Conservation (phyloP, 2,113 vertebrate species). For the Strix aluco region DNA sequence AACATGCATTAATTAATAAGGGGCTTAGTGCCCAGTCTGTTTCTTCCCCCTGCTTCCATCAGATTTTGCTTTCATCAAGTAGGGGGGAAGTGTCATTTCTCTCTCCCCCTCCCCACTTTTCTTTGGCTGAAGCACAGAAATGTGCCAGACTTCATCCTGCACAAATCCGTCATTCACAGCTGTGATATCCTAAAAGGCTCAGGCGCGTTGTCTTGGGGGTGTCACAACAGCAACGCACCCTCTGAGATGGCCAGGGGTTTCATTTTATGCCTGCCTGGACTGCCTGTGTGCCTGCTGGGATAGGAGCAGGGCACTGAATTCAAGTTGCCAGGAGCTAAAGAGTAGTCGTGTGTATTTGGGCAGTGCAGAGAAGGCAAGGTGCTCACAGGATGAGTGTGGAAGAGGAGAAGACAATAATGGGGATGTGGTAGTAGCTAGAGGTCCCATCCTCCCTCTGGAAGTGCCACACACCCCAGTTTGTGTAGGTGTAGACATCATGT, state of each 20-base stretch:
- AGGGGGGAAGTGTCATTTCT: neutral
- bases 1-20: slow-evolving; percentile 68
- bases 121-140: slow-evolving; percentile 13
- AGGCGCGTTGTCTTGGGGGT: neutral
- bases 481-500: neutral
- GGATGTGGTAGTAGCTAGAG: neutral
- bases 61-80: slow-evolving; percentile 38
- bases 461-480: neutral
- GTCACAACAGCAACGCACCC: neutral
- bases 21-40: slow-evolving; percentile 24
- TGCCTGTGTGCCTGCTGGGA: neutral
- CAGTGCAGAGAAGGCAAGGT: neutral
- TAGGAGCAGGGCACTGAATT: neutral
- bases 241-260: neutral
- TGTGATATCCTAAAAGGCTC: neutral
- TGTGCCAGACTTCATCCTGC: slow-evolving; percentile 6
- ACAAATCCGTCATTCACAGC: neutral
- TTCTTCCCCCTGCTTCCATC: neutral
- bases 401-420: neutral
- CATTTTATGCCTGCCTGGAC: neutral
- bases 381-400: neutral
- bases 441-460: neutral
- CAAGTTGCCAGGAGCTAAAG: neutral
- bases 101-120: neutral
- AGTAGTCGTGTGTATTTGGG: neutral